Base-by-base conservation (phyloP, 2,888 invertebrate species). In the Lampropteryx suffumata region DNA sequence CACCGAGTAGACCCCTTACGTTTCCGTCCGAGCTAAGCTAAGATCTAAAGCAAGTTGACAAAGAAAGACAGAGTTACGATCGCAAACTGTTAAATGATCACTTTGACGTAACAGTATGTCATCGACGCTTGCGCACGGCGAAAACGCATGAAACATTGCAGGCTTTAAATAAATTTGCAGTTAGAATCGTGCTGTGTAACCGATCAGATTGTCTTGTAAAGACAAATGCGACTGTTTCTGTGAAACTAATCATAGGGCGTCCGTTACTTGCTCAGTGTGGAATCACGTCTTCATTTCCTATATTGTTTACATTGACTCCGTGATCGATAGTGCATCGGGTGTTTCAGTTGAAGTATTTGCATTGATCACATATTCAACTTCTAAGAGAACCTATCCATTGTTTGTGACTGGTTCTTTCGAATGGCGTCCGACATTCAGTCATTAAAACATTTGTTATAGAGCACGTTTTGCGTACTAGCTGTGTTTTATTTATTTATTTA, bases 141-240 rank as follows among this genome's bases (percentile, higher is more conserved):
- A 33, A 40, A 40, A 17, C 28, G 40, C 41, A 62, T 68, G 61
- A 57, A 42, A 44, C 33, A 24, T 58, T 55, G 58, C 60, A 50
- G 48, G 62, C 69, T 77, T 77, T 71, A 73, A 76, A 76, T 76
- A 77, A 69, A 62, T 58, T 55, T 48, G 37, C 46, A 58, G 59
- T 56, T 65, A 60, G 65, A 69, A 64, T 55, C 59, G 68, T 67
- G 55, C 53, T 47, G 62, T 69, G 73, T 69, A 65, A 68, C 78
- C 72, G 76, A 80, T 78, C 67, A 68, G 69, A 75, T 76, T 77
- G 77, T 80, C 71, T 64, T 65, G 62, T 60, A 57, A 69, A 73
- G 79, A 84, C 76, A 79, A 83, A 85, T 79, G 75, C 71, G 69
- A 72, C 64, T 77, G 73, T 79, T 82, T 78, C 72, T 64, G 71